Percentiles rank a stretch among this genome's conserved stretches.
phyloP scores from a whole-genome alignment of 2,888 invertebrate species.

The Oxytorus armatus region DNA sequence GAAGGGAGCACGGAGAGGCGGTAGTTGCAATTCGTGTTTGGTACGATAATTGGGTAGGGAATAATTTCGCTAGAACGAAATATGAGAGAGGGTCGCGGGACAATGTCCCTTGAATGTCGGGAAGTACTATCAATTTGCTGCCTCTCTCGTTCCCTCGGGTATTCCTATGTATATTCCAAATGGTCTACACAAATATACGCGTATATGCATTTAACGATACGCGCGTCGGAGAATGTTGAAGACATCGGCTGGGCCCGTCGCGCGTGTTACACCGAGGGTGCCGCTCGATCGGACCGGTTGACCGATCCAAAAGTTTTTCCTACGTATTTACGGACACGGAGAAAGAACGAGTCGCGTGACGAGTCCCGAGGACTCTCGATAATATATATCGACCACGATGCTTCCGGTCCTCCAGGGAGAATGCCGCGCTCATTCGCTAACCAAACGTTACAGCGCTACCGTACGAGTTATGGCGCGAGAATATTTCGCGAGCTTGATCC shows the following conservation, averaged over 20 bases:
- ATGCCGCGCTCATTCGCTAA: conserved; percentile 32
- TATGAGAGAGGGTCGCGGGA: conserved; percentile 65
- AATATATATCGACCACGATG: conserved; percentile 67
- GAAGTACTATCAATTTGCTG: conserved; percentile 35
- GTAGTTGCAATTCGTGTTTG: conserved; percentile 82
- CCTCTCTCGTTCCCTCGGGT: conserved; percentile 46
- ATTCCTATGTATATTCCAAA: conserved; percentile 53
- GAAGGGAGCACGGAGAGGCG: conserved; percentile 48
- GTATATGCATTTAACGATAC: conserved; percentile 50
- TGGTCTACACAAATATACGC: conserved; percentile 30
- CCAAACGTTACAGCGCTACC: conserved; percentile 37
- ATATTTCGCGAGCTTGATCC: conserved; percentile 62
- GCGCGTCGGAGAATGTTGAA: conserved; percentile 57
- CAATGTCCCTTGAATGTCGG: conserved; percentile 52
- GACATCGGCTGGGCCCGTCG: conserved; percentile 33
- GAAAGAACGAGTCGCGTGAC: conserved; percentile 52
- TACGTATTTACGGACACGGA: neutral
- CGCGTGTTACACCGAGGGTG: conserved; percentile 21
- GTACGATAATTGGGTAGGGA: conserved; percentile 82
- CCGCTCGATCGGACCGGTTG: conserved; percentile 53
- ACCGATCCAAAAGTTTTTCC: conserved; percentile 65
- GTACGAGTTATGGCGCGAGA: conserved; percentile 49
- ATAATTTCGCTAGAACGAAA: conserved; percentile 78
- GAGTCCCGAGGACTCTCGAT: conserved; percentile 48
- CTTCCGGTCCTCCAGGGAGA: conserved; percentile 61